A percentile compares a stretch with the other conserved stretches of the same genome.
Conservation (phyloP, 1,140 invertebrate genomes). For the Trigoniulus corallinus region DNA sequence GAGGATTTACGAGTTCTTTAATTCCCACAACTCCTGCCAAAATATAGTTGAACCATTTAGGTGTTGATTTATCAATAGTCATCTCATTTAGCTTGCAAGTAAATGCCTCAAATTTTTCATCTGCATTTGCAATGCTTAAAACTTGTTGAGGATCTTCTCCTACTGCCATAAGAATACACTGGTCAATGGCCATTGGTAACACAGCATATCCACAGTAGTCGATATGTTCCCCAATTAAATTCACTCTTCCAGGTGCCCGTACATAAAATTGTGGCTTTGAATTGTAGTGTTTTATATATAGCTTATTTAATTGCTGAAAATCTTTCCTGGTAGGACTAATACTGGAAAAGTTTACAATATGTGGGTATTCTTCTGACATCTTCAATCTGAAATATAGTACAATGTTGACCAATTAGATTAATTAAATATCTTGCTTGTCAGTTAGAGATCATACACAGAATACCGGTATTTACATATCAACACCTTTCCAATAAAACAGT, state of each 20-base stretch:
- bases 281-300: no score
- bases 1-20: constrained; percentile 38
- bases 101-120: neutral
- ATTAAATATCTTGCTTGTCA: no score
- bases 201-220: constrained; percentile 97
- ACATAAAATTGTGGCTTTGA: neutral
- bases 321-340: no score
- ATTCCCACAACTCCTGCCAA: constrained; percentile 84
- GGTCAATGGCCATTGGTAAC: constrained; percentile 91
- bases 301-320: no score
- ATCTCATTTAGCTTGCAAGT: neutral
- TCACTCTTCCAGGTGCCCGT: constrained; percentile 58
- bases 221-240: constrained; percentile 97
- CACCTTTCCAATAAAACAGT: no score
- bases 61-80: neutral
- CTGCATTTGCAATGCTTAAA: neutral
- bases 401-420: no score
- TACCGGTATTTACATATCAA: no score
- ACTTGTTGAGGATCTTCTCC: constrained; percentile 20
- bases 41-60: constrained; percentile 83
- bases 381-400: no score
- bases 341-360: no score
- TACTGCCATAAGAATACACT: constrained; percentile 71
- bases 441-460: no score
- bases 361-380: no score